phyloP scores from a whole-genome alignment of 2,888 invertebrate genomes.

The Ormia ochracea region DNA sequence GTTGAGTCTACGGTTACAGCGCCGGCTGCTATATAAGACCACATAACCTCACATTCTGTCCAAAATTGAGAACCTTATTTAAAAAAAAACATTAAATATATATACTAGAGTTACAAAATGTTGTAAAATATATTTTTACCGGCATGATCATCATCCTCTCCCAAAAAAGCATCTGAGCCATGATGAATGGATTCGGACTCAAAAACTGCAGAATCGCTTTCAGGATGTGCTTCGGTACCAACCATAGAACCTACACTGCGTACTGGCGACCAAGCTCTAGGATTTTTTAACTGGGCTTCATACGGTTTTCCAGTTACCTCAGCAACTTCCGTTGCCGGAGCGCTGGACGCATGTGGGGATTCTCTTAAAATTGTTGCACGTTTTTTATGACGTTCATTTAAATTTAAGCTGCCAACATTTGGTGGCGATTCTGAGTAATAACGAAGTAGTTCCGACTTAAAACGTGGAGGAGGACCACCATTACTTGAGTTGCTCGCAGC shows the following conservation, averaged over 20 bases:
- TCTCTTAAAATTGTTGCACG: conserved; percentile 69
- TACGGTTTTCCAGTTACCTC: conserved; percentile 82
- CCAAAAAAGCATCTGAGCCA: conserved; percentile 85
- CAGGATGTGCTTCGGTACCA: conserved; percentile 90
- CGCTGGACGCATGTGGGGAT: conserved; percentile 72
- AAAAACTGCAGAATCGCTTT: conserved; percentile 88
- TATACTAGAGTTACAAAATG: neutral
- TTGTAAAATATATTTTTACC: conserved; percentile 32
- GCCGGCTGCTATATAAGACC: conserved; percentile 89
- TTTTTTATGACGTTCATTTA: conserved; percentile 74
- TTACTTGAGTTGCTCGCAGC: conserved; percentile 73
- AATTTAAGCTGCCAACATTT: conserved; percentile 75
- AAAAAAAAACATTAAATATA: neutral
- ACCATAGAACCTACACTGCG: conserved; percentile 89
- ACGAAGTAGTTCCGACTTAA: conserved; percentile 75
- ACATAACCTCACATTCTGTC: conserved; percentile 88
- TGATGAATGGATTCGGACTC: conserved; percentile 83
- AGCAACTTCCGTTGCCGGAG: conserved; percentile 77
- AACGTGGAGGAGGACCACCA: conserved; percentile 63
- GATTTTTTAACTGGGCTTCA: conserved; percentile 86
- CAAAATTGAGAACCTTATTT: conserved; percentile 80
- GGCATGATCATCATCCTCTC: conserved; percentile 84
- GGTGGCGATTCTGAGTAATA: conserved; percentile 73
- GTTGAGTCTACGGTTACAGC: conserved; percentile 86
- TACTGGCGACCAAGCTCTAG: conserved; percentile 92